Percentiles rank a stretch among this genome's conserved stretches.
Conservation (phyloP, 2,797 vertebrate genomes). For the Silurus aristotelis region DNA sequence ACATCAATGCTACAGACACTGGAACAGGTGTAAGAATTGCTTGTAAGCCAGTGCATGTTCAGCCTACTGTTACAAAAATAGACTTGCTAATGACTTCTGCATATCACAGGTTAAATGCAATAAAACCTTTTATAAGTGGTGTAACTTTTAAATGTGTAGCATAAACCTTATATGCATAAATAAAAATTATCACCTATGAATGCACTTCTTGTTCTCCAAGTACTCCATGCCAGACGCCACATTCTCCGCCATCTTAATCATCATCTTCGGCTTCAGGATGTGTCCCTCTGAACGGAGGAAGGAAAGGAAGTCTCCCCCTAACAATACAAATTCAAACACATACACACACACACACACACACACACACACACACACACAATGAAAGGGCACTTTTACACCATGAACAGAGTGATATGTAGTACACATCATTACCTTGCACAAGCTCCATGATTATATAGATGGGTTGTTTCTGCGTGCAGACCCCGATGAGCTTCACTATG, state of each 20-base stretch:
- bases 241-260: conserved; percentile 88
- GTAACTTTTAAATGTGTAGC: background rate
- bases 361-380: background rate
- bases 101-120: background rate
- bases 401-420: background rate
- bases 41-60: background rate
- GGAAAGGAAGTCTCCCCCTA: conserved; percentile 93
- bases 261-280: conserved; percentile 74
- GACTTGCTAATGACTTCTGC: background rate
- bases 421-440: conserved; percentile 78
- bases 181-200: conserved; percentile 83
- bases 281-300: conserved; percentile 83
- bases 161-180: background rate
- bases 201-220: conserved; percentile 91
- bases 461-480: conserved; percentile 95
- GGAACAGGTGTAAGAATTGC: background rate
- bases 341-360: background rate
- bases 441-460: conserved; percentile 99
- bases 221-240: conserved; percentile 93
- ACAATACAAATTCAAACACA: conserved; percentile 1
- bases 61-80: background rate
- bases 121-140: too few species aligned
- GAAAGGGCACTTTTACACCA: background rate
- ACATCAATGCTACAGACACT: background rate
- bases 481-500: conserved; percentile 91